Conservation (phyloP, 1,140 invertebrate species). For the Leptinotarsa defecta region DNA sequence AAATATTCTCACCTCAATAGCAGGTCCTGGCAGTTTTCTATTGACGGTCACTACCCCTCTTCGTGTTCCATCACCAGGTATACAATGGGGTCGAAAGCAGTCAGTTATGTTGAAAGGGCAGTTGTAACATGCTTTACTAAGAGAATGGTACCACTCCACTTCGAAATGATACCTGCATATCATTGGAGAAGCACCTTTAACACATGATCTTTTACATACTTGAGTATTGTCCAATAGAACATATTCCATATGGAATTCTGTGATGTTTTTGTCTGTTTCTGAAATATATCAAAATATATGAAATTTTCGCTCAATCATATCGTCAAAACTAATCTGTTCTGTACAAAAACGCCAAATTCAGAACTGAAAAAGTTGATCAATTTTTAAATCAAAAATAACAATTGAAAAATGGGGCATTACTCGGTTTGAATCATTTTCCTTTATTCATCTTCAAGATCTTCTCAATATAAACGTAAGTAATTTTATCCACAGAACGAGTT, state of each 20-base stretch:
- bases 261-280: not conserved
- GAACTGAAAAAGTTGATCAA: too few species aligned
- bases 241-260: constrained; percentile 3
- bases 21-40: constrained; percentile 83
- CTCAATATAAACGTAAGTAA: too few species aligned
- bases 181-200: constrained; percentile 61
- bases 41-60: constrained; percentile 79
- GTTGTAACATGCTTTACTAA: constrained; percentile 86
- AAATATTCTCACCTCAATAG: constrained; percentile 69
- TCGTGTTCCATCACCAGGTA: constrained; percentile 78
- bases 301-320: too few species aligned
- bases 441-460: too few species aligned
- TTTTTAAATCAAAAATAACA: too few species aligned
- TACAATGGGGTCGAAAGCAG: constrained; percentile 78
- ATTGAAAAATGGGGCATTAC: too few species aligned
- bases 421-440: too few species aligned
- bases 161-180: constrained; percentile 72
- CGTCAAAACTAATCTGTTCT: too few species aligned
- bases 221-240: not conserved
- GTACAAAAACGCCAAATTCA: too few species aligned
- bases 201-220: constrained; percentile 63
- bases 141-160: constrained; percentile 78
- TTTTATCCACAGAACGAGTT: too few species aligned
- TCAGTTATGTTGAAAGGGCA: constrained; percentile 79
- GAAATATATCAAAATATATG: not conserved